Conservation (phyloP, 1,140 invertebrate genomes). For the Pseudomyrmex sp. region DNA sequence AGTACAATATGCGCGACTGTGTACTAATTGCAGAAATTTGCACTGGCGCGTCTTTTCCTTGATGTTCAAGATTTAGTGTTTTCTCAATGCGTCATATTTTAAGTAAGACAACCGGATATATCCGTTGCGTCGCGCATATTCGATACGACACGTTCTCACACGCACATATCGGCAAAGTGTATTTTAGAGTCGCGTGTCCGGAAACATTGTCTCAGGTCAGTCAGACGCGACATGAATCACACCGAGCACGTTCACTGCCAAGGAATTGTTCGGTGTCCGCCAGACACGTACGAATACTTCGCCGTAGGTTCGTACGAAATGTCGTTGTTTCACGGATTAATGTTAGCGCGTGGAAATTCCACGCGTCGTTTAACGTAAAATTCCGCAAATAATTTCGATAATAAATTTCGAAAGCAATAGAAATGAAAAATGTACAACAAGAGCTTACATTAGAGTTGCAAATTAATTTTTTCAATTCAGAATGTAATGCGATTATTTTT, state of each 20-base stretch:
- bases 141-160: conserved; percentile 57
- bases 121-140: not conserved
- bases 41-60: not conserved
- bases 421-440: too few relatives aligned
- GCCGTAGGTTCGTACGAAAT: conserved; percentile 1
- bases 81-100: conserved; percentile 7
- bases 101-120: not conserved
- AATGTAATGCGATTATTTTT: too few relatives aligned
- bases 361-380: not conserved
- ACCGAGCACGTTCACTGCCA: conserved; percentile 48
- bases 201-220: conserved; percentile 72
- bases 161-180: conserved; percentile 48
- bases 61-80: not conserved
- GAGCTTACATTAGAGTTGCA: too few relatives aligned
- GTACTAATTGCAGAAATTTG: not conserved
- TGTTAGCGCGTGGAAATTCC: conserved; percentile 31
- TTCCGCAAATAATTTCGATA: conserved; percentile 15
- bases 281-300: conserved; percentile 21
- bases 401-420: not conserved
- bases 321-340: not conserved
- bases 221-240: conserved; percentile 66
- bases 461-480: too few relatives aligned
- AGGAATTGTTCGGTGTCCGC: conserved; percentile 49
- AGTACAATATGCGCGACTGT: not conserved
- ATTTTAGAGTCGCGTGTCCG: conserved; percentile 69